Base-by-base conservation (phyloP, 2,113 vertebrate genomes). In the Atrichornis clamosus region DNA sequence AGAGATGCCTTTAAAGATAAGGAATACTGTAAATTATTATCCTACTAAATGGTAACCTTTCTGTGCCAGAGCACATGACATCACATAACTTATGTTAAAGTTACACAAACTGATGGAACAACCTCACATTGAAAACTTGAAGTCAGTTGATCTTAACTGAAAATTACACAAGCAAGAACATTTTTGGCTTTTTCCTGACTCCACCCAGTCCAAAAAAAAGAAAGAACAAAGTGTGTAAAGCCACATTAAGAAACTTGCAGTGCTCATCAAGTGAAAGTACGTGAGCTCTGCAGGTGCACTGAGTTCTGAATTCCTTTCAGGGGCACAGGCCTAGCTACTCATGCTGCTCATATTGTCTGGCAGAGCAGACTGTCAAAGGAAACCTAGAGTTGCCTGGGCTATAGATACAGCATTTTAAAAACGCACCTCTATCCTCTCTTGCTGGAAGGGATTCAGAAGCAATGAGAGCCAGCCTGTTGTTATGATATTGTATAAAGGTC, bases 71-170 rank as follows among this genome's bases (percentile, higher is more conserved):
- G 62, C 37, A 79, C 0, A 2, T 53, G 27, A 49, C 6, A 88
- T 46, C 84, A 75, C 28, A 14, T 65, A 91, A 42, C 2, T 49
- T 87, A 26, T 77, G 62, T 69, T 84, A 35, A 52, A 82, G 15
- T 91, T 91, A 85, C 81, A 79, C n/a, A 87, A 79, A 58, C 41
- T 69, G 35, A 87, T 76, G 41, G 84, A 89, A 95, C 94, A 92
- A 78, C 10, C 76, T 69, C 63, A 59, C 50, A 80, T 80, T 83
- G 2, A 7, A 88, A 63, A 89, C 75, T 41, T 52, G 44, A 42
- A 55, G 76, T 87, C 49, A 87, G 39, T 42, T 69, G 74, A 87
- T 85, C 46, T 91, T 59, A 91, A 85, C 52, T 87, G 81, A 85
- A 88, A 89, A 85, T 87, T 50, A 93, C 63, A 89, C 70, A 65